Percentiles rank a stretch among this genome's conserved stretches.
phyloP scores from a whole-genome alignment of 92 coral and sea anemone genomes.

The Palythoa grandis region DNA sequence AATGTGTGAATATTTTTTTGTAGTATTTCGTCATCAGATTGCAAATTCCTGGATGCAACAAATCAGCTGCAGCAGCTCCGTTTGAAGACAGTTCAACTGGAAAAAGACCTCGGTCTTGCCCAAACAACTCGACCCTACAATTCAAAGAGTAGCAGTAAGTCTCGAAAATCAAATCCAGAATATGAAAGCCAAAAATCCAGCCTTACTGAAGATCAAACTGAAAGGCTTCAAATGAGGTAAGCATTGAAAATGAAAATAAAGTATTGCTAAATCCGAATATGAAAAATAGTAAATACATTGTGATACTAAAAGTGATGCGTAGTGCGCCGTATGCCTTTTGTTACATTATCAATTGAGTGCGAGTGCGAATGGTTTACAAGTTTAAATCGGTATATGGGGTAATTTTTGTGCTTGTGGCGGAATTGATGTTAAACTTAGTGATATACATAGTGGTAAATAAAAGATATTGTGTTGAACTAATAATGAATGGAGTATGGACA shows the following conservation, averaged over 20 bases:
- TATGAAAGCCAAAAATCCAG: slow-evolving; percentile 39
- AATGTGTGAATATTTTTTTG: background rate
- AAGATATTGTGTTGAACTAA: no score
- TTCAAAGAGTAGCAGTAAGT: slow-evolving; percentile 35
- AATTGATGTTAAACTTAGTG: no score
- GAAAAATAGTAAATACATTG: no score
- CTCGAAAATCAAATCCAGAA: slow-evolving; percentile 43
- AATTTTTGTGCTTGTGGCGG: no score
- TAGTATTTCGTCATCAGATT: slow-evolving; percentile 79
- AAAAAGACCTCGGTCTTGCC: slow-evolving; percentile 80
- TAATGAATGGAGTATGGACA: no score
- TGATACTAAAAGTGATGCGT: no score
- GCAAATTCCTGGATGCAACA: slow-evolving; percentile 66
- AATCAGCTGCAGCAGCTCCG: slow-evolving; percentile 82
- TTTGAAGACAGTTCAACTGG: slow-evolving; percentile 79
- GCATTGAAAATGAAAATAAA: background rate
- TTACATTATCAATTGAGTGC: no score
- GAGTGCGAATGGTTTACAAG: no score
- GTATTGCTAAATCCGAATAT: background rate
- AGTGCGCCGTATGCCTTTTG: no score
- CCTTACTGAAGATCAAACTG: slow-evolving; percentile 54
- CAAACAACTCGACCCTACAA: slow-evolving; percentile 56
- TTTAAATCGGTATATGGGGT: no score
- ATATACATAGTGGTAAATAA: no score
- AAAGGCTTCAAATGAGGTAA: slow-evolving; percentile 79